phyloP scores from a whole-genome alignment of 2,888 invertebrate species.

The Eupeodes luniger region DNA sequence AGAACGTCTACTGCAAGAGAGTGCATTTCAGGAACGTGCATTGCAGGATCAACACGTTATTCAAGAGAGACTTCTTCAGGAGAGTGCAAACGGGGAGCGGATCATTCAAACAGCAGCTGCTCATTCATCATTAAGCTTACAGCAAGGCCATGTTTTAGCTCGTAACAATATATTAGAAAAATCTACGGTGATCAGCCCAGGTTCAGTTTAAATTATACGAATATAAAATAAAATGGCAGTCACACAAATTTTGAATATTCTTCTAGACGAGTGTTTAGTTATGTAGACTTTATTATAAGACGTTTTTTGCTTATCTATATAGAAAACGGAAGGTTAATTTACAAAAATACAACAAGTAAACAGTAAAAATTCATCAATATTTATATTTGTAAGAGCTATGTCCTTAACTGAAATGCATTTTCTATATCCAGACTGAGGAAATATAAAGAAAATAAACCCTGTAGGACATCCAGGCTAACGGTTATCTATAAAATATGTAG shows the following conservation, averaged over 20 bases:
- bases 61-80: constrained; percentile 77
- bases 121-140: constrained; percentile 77
- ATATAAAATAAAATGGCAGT: constrained; percentile 43
- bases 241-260: constrained; percentile 63
- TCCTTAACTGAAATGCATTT: no score
- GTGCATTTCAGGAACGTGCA: constrained; percentile 75
- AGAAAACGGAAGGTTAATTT: no score
- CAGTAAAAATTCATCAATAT: no score
- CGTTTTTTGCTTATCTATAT: no score
- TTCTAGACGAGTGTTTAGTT: constrained; percentile 53
- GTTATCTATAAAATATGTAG: no score
- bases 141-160: constrained; percentile 76
- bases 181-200: constrained; percentile 74
- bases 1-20: constrained; percentile 75
- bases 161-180: constrained; percentile 77
- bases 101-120: constrained; percentile 75
- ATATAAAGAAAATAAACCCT: no score
- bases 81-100: constrained; percentile 70
- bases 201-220: constrained; percentile 58
- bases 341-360: no score
- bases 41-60: constrained; percentile 76
- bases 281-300: constrained; percentile 47
- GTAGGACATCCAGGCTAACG: no score
- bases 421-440: no score
- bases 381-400: no score